Conservation (phyloP, 1,140 invertebrate genomes). For the Daktulosphaira vitifoliae region DNA sequence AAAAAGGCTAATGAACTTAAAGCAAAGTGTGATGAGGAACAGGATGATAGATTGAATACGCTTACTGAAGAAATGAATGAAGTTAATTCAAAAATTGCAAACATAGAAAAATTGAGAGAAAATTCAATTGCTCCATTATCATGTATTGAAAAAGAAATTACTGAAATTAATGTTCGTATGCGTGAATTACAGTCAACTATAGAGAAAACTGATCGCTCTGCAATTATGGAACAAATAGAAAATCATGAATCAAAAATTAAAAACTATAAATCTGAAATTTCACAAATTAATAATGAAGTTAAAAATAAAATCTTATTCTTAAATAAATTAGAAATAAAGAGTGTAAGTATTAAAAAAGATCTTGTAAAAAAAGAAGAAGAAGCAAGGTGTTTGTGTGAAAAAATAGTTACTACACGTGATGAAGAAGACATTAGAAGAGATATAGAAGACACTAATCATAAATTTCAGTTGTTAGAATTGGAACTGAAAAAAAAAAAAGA, state of each 20-base stretch:
- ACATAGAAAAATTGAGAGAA: not conserved
- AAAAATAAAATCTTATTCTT: not conserved
- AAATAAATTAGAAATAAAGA: not conserved
- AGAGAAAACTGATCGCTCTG: not conserved
- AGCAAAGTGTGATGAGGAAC: constrained; percentile 25
- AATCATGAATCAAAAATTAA: not conserved
- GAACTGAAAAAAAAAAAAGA: not conserved
- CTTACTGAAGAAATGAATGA: constrained; percentile 10
- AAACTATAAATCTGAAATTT: not conserved
- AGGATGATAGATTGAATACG: constrained; percentile 9
- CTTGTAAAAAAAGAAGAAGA: not conserved
- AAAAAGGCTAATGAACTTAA: not conserved
- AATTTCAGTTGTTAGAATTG: not conserved
- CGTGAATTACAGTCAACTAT: not conserved
- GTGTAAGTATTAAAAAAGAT: not conserved
- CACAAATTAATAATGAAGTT: not conserved
- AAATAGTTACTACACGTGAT: not conserved
- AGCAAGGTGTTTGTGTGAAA: constrained; percentile 1
- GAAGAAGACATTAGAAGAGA: constrained; percentile 10
- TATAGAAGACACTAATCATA: not conserved
- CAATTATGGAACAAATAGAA: not conserved
- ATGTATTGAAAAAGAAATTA: not conserved
- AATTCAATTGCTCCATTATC: not conserved
- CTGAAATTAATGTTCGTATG: not conserved
- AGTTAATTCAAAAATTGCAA: constrained; percentile 3